phyloP scores from a whole-genome alignment of 1,140 invertebrate genomes.

The Metopolophium dirhodum region DNA sequence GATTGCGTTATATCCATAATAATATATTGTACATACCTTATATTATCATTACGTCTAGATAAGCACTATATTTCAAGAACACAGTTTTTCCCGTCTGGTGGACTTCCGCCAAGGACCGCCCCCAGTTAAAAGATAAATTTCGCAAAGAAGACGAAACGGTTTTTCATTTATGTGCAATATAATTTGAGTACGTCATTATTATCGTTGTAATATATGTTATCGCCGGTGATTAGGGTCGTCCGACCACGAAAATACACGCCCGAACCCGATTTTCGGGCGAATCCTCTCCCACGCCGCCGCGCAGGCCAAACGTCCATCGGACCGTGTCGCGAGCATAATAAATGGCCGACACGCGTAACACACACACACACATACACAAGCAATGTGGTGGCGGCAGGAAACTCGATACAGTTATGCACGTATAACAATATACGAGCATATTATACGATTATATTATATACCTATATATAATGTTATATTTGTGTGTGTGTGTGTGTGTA shows the following conservation, averaged over 20 bases:
- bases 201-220: background rate
- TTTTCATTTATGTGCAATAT: background rate
- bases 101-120: background rate
- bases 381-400: background rate
- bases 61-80: background rate
- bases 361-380: no score
- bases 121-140: background rate
- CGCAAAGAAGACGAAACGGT: background rate
- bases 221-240: background rate
- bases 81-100: conserved; percentile 28
- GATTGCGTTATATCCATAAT: background rate
- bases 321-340: background rate
- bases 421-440: background rate
- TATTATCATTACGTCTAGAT: no score
- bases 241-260: conserved; percentile 25
- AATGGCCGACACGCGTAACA: conserved; percentile 9
- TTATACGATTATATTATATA: background rate
- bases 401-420: background rate
- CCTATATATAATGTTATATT: no score
- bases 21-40: background rate
- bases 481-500: background rate
- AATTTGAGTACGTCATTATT: background rate
- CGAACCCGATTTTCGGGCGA: conserved; percentile 31
- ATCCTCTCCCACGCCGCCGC: background rate
- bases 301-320: background rate